Conservation (phyloP, 2,797 vertebrate genomes). For the Numenius phaeopus region DNA sequence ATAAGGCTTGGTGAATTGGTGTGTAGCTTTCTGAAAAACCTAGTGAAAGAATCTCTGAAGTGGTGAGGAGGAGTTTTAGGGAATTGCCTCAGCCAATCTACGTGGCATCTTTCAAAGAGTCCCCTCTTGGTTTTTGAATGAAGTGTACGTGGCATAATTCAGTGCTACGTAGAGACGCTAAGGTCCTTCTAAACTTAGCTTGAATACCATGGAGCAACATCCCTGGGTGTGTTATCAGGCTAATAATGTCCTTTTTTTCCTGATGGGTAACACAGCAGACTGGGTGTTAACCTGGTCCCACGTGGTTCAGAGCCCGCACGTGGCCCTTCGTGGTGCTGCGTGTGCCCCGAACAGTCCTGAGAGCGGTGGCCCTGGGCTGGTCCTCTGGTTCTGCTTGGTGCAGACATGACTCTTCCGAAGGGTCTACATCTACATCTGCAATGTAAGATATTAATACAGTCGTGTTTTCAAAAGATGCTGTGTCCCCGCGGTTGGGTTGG, state of each 20-base stretch:
- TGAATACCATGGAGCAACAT: background rate
- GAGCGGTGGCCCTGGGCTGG: background rate
- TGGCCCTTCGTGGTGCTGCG: background rate
- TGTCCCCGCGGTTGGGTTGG: background rate
- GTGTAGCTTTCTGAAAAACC: background rate
- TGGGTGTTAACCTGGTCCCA: background rate
- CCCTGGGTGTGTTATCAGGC: background rate
- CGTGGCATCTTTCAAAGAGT: fast-evolving
- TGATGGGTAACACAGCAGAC: background rate
- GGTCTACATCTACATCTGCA: background rate
- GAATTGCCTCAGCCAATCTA: background rate
- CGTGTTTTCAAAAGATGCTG: background rate
- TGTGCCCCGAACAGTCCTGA: fast-evolving
- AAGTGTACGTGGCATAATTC: fast-evolving
- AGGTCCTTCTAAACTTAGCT: background rate
- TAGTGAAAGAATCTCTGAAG: fast-evolving
- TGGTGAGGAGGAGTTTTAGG: fast-evolving
- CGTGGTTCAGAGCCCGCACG: fast-evolving
- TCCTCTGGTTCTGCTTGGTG: background rate
- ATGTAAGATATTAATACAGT: background rate
- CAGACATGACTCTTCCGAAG: background rate
- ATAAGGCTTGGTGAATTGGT: background rate
- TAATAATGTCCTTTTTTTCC: background rate
- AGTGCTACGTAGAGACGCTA: fast-evolving
- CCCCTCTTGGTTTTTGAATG: background rate